Evolutionary conservation across 2,797 vertebrate genomes (phyloP).

Genomic region (Clarias pachynema): DNA sequence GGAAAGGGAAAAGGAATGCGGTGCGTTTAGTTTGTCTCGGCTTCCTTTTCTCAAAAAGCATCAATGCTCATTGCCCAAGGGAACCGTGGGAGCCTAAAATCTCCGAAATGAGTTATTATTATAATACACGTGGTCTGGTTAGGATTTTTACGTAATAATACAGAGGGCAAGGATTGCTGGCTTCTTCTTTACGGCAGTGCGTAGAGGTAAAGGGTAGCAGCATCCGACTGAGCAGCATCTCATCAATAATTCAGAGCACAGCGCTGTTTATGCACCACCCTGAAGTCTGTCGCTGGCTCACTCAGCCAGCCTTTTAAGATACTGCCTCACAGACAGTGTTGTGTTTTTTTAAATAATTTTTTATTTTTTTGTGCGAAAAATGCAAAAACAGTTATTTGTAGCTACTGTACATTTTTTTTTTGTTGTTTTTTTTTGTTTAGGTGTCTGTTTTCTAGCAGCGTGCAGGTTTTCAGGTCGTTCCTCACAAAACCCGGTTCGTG

Average conservation of each 20-base stretch:
- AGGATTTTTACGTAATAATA: not conserved
- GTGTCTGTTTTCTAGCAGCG: not conserved
- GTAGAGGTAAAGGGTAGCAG: constrained; percentile 68
- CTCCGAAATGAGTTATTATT: not conserved
- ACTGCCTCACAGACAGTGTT: constrained; percentile 34
- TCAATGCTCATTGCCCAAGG: not conserved
- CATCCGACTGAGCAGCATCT: constrained; percentile 75
- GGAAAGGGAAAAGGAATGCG: constrained; percentile 30
- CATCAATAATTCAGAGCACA: constrained; percentile 81
- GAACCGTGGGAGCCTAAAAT: not conserved
- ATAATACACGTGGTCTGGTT: not conserved
- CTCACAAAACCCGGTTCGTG: not conserved
- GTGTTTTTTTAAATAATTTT: not conserved
- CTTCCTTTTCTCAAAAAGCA: constrained; percentile 13
- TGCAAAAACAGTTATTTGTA: not conserved
- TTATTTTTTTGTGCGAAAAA: not conserved
- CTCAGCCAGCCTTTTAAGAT: constrained; percentile 70
- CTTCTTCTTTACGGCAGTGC: constrained; percentile 29
- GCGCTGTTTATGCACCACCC: constrained; percentile 72
- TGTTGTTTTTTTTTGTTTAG: not conserved
- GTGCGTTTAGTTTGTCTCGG: constrained; percentile 11
- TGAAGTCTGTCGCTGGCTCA: constrained; percentile 57
- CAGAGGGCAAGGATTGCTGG: not conserved
- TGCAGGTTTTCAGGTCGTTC: not conserved
- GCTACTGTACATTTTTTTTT: not conserved